Base-by-base conservation (phyloP, 2,888 invertebrate species). In the Nomada flava region DNA sequence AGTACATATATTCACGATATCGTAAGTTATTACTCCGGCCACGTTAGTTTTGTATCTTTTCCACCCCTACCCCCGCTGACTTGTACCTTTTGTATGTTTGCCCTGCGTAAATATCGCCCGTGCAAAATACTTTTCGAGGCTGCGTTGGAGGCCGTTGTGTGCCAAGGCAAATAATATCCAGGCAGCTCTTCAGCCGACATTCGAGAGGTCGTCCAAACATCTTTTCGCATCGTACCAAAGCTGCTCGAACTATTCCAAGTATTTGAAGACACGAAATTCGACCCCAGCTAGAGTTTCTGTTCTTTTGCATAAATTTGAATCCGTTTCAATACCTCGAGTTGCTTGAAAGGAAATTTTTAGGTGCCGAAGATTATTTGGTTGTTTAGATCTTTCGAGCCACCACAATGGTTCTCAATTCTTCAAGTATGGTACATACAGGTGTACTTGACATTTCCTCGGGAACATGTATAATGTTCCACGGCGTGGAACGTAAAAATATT, bases 121-220 rank as follows among this genome's bases (percentile, higher is more conserved):
- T 85, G 90, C 88, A 90, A 91, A 92, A 91, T 91, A 91, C 89
- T 87, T 91, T 89, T 85, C 91, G 92, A 91, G 91, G 90, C 87
- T 91, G 88, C 74, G 86, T 76, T 88, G 88, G 89, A 91, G 91
- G 92, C 89, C 90, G 90, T 90, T 89, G 89, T 89, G 89, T 84
- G 85, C 85, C 87, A 84, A 76, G 69, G 87, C 86, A 86, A 91
- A 91, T 89, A 90, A 84, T 79, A 78, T 63, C 50, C 77, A 71
- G 69, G 60, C 73, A 44, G 70, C 77, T 65, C 77, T 65, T 62
- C 53, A 57, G 42, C 36, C 52, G 82, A 59, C 81, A 55, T 76
- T 77, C 67, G 60, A 70, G 77, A 70, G 76, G 68, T 80, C 71
- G 73, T 81, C 67, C 65, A 73, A 81, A 70, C 70, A 71, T 50